These are phyloP conservation scores for Amblyjoppa fuscipennis DNA, from an alignment of 2,888 invertebrate species.

Conservation along the genomic window DNA sequence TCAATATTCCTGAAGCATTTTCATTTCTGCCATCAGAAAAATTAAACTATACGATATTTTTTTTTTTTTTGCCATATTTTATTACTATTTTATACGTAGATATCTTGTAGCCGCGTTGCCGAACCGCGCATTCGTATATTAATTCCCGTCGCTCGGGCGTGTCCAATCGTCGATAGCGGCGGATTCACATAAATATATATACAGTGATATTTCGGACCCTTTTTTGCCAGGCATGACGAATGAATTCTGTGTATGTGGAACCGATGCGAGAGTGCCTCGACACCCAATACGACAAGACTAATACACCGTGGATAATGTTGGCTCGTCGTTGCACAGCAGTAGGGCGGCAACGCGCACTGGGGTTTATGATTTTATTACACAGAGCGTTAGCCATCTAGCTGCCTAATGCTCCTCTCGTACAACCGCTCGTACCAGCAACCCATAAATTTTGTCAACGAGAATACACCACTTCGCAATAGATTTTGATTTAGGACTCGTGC, in stretches of 20 bases:
- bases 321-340: constrained; percentile 47
- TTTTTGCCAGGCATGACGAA: constrained; percentile 63
- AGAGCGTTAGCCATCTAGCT: constrained; percentile 42
- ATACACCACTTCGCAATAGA: constrained; percentile 57
- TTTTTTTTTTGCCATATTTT: not conserved
- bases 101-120: not conserved
- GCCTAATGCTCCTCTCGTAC: constrained; percentile 38
- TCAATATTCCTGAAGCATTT: too few relatives aligned
- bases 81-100: not conserved
- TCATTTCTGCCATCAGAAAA: too few relatives aligned
- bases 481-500: constrained; percentile 75
- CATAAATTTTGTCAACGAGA: constrained; percentile 45
- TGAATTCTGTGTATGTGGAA: constrained; percentile 37
- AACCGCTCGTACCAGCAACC: constrained; percentile 29
- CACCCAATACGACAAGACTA: constrained; percentile 23
- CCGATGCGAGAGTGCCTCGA: constrained; percentile 19
- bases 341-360: constrained; percentile 62
- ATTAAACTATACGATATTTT: not conserved
- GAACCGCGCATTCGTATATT: constrained; percentile 29
- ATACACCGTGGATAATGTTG: constrained; percentile 33
- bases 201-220: constrained; percentile 32
- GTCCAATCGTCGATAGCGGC: constrained; percentile 77
- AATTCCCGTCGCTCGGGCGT: constrained; percentile 68
- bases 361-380: constrained; percentile 68
- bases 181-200: constrained; percentile 71